Conservation (phyloP, 2,888 invertebrate genomes). For the Drosophila helvetica region DNA sequence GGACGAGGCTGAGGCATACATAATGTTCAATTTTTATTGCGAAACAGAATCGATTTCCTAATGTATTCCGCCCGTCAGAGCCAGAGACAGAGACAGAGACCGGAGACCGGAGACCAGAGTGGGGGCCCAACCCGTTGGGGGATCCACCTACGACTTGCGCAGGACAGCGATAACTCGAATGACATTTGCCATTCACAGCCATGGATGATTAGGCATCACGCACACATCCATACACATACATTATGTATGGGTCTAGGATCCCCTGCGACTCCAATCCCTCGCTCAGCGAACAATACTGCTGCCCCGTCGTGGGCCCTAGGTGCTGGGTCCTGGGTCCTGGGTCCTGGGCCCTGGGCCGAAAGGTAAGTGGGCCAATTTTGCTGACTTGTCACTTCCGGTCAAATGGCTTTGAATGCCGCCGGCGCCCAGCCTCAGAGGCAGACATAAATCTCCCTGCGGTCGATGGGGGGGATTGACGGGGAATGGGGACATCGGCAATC, state of each 20-base stretch:
- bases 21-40: slow-evolving; percentile 75
- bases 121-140: slow-evolving; percentile 19
- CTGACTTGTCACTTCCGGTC: slow-evolving; percentile 79
- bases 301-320: background rate
- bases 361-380: slow-evolving; percentile 72
- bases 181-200: slow-evolving; percentile 67
- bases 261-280: slow-evolving; percentile 6
- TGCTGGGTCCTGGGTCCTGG: background rate
- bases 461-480: background rate
- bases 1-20: slow-evolving; percentile 20
- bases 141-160: slow-evolving; percentile 19
- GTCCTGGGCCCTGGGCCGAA: slow-evolving; percentile 2
- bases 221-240: slow-evolving; percentile 22
- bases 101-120: slow-evolving; percentile 6
- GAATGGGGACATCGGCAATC: slow-evolving; percentile 46
- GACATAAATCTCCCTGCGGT: slow-evolving; percentile 50
- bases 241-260: slow-evolving; percentile 30
- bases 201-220: slow-evolving; percentile 70
- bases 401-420: slow-evolving; percentile 62
- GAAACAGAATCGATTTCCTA: slow-evolving; percentile 72
- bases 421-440: slow-evolving; percentile 44
- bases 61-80: slow-evolving; percentile 53
- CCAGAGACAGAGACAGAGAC: slow-evolving; percentile 21
- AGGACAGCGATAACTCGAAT: slow-evolving; percentile 52
- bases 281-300: slow-evolving; percentile 8